Base-by-base conservation (phyloP, 1,140 invertebrate species). In the Drosophila athabasca region DNA sequence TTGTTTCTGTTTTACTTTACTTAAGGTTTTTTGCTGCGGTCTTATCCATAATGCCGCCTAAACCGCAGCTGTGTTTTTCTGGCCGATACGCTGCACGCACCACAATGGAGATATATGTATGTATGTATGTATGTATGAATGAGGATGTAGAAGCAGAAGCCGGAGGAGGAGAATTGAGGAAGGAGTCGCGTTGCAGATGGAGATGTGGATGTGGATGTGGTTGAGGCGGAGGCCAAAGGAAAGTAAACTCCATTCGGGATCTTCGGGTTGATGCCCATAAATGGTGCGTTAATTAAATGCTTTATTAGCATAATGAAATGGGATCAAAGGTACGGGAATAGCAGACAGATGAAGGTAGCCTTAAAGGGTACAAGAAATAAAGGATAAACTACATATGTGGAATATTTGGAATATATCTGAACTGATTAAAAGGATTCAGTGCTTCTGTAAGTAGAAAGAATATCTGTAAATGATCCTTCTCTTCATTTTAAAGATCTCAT, bases 251-350 rank as follows among this genome's bases (percentile, higher is more conserved):
- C 61, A 61, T 66, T 80, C 57, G 53, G 17, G 17, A 31, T 64
- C 9, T 11, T 39, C 35, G 61, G 64, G 46, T 44, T 62, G 57
- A 58, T 83, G 60, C 65, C 75, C 70, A 71, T 83, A 83, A 83
- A 76, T 79, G 75, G 80, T 60, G 75, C 61, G 57, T 73, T 77
- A 85, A 85, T 85, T 77, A 85, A 85, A 81, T 68, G 65, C 53
- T 77, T 77, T 54, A 74, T 84, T 74, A 77, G 69, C 62, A 64
- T 60, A 76, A 80, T 70, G 45, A 75, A 70, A 60, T 44, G 58
- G 35, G 41, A 50, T 64, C 22, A 55, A 62, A 61, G 49, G 52
- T 31, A 49, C 35, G 35, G 45, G 46, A 52, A 58, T 50, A 69
- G 51, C 6, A 43, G 39, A 22, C n/a, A 49, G 11, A 7, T 5